Base-by-base conservation (phyloP, 2,113 vertebrate species). In the Macrotus californicus region DNA sequence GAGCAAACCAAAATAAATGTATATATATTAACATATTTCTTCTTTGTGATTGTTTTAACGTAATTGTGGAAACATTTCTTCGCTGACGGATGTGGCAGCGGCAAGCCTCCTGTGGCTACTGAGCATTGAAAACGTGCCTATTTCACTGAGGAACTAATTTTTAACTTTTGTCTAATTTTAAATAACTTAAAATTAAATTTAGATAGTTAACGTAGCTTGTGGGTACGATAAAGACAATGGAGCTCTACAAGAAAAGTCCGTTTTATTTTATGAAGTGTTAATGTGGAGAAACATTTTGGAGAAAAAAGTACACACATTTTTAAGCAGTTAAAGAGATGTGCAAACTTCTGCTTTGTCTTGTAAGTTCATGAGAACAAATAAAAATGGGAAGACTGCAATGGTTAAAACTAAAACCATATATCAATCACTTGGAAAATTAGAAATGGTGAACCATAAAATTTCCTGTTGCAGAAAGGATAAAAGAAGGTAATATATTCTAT, bases 351-450 rank as follows among this genome's bases (percentile, higher is more conserved):
- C 29, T 84, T 90, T 87, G n/a, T 72, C 81, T 76, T 76, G 29
- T 93, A 75, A 66, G 36, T 59, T n/a, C 31, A 39, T 79, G 72
- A 80, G 21, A 41, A 73, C 8, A 72, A 84, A 59, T 80, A 67
- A 84, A 95, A 50, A 67, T 61, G 24, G 13, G 6, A 88, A 69
- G 26, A 85, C 67, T 39, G 4, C 69, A 84, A 10, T 76, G 7
- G 4, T 22, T 92, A 85, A 91, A 43, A 21, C 3, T 66, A 29
- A 87, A 96, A 64, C 10, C 5, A 89, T 50, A n/a, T 26, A 96
- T n/a, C n/a, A 56, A 77, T 96, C 88, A 77, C 52, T 77, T 67
- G 84, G 66, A 67, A 86, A 97, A 76, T 89, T 79, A 89, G 66
- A 92, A 87, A 61, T 2, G 36, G 5, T 85, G 41, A 36, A 19